Base-by-base conservation (phyloP, 2,797 vertebrate genomes). In the Hoplostethus atlanticus region DNA sequence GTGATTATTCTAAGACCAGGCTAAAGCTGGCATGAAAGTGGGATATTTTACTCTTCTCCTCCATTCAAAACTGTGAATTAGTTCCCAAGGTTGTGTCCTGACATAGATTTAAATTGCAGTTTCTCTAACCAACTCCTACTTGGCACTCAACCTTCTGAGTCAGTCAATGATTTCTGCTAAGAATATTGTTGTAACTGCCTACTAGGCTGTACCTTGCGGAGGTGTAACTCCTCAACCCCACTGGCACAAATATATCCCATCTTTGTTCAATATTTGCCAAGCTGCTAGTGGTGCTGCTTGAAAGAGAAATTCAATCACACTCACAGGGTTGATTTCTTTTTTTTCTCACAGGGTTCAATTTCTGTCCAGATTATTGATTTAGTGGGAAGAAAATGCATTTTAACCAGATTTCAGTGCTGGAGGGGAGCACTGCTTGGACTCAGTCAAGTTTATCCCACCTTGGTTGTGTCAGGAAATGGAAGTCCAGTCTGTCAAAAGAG, bases 291-390 rank as follows among this genome's bases (percentile, higher is more conserved):
- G 13, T 65, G 36, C 50, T 75, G 28, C 13, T 46, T 17, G 28
- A 13, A 68, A 60, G 38, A 64, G 30, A 56, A 2, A 53, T 58
- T n/a, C 44, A 61, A 71, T 75, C n/a, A 30, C 46, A 11, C 42
- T 77, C 40, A n/a, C 40, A 10, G 7, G 5, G 36, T 65, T 30
- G 48, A 58, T 28, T 55, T 73, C 68, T 25, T 12, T 60, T 12
- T 47, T 2, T 2, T 17, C 15, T n/a, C n/a, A n/a, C n/a, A n/a
- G n/a, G n/a, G n/a, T n/a, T n/a, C 7, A 50, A 47, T 51, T 51
- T 82, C 52, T 55, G 68, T 61, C 56, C 16, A 46, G 31, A 58
- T 53, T 76, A 51, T 84, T 77, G 64, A 76, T 54, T 65, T 13
- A 13, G 47, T 16, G 15, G 40, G 46, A 64, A 57, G 56, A 75